Evolutionary conservation across 2,113 vertebrate species (phyloP), one percentile per base, ranked within the genome.

Genomic region (Zosterops pallidus): DNA sequence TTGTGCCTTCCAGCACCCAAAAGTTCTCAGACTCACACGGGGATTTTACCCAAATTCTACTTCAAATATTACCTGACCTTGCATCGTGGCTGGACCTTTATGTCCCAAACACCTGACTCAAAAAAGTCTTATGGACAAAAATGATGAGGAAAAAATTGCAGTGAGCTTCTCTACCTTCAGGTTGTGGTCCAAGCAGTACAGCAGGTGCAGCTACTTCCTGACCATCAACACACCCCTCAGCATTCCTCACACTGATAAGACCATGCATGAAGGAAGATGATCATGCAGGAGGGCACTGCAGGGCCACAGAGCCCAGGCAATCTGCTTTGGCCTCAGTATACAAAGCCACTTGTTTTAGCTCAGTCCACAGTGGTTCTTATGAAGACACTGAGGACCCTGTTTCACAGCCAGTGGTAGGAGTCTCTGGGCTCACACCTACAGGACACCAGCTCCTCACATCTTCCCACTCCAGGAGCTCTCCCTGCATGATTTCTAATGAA

Each of bases 201-300:
- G 52, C 14, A 9, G 0, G 0, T 47, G 24, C 26, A 25, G 14
- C 22, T 11, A 2, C 12, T 10, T 63, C 50, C 9, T 72, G 53
- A 59, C 29, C 37, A 69, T 8, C 57, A 46, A 1, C 56, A 53
- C 4, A 55, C 4, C 12, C 31, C 68, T 42, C 50, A 50, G 53
- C 63, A 35, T 17, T 81, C 49, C 44, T 74, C 41, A 28, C 5
- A 1, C 28, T 22, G 63, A 9, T 7, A 12, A 20, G 9, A 9
- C 5, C 35, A 2, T 2, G 13, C 0, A 0, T 5, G 63, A 35
- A 52, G 62, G 70, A 37, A 41, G 63, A 22, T 20, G 33, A 26
- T 10, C 62, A 50, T 8, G 25, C 60, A 52, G 72, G 47, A 37
- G 77, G 33, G 22, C 19, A 31, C 31, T 21, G 23, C 68, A 63